Conservation (phyloP, 1,140 invertebrate species). For the Drosophila repletoides region DNA sequence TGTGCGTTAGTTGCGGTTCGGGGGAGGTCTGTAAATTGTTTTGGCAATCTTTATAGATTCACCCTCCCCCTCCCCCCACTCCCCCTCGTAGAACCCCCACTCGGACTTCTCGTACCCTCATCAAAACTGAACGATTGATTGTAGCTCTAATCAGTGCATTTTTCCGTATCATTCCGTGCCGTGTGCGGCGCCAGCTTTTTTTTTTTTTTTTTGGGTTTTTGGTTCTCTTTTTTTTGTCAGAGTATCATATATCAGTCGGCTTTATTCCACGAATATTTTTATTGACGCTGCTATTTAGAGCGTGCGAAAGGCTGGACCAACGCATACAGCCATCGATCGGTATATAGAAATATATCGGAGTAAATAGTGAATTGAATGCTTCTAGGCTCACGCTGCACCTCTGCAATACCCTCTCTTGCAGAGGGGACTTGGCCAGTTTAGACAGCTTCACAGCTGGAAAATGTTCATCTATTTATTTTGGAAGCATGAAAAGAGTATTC, state of each 20-base stretch:
- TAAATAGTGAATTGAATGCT: background rate
- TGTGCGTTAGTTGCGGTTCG: constrained; percentile 38
- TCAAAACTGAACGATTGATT: constrained; percentile 41
- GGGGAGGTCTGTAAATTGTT: constrained; percentile 48
- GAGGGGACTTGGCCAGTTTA: no score
- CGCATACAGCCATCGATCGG: background rate
- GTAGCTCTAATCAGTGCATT: constrained; percentile 56
- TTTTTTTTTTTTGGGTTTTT: no score
- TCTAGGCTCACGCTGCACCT: no score
- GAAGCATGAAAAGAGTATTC: no score
- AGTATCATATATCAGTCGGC: constrained; percentile 20
- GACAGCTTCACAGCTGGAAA: no score
- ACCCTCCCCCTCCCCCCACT: no score
- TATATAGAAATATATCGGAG: background rate
- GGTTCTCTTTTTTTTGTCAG: no score
- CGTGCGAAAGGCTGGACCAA: constrained; percentile 47
- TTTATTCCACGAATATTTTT: constrained; percentile 27
- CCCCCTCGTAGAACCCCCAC: no score
- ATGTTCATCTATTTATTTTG: no score
- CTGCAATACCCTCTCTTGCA: no score
- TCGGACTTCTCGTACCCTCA: no score
- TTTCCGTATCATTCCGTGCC: constrained; percentile 48
- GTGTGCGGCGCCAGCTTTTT: constrained; percentile 49
- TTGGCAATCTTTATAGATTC: constrained; percentile 41
- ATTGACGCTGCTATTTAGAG: constrained; percentile 49